Base-by-base conservation (phyloP, 2,797 vertebrate species). In the Cirrhinus molitorella region DNA sequence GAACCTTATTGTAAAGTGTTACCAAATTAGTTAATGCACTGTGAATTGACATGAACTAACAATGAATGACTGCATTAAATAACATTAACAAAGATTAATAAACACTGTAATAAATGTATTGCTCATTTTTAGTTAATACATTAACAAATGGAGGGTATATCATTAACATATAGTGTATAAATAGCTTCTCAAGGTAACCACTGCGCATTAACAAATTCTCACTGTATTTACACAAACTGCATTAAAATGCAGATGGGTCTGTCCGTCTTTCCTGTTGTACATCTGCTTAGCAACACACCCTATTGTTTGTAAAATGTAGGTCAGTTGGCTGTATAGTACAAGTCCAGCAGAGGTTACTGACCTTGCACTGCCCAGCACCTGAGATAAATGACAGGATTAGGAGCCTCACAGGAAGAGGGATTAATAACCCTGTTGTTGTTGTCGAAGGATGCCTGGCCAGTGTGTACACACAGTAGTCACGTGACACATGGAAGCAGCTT, bases 401-500 rank as follows among this genome's bases (percentile, higher is more conserved):
- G 49, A 63, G 83, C 47, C 49, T 87, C 66, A 79, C 81, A 84
- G 81, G 85, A 83, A 84, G 84, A 76, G 43, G 55, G 87, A 82
- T 87, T 87, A 87, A 68, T 81, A 68, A 63, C 59, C 65, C 28
- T 78, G 78, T 61, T 85, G 83, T 84, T 79, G 74, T 81, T 83
- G 77, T 76, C 77, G 70, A 87, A 83, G 37, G 67, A 80, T 76
- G 81, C 67, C 67, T 67, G 79, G 55, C 63, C 77, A 81, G 51
- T 73, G 59, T 65, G 66, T 67, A 81, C 81, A 78, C 59, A 70
- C 59, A 67, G 63, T 19, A 40, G 77, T 59, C 71, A 85, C 85
- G 80, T 89, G 88, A 87, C 67, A 63, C 12, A 7, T 61, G 77
- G 89, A 92, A 91, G 86, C 89, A 85, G 89, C 83, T 80, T 79